Base-by-base conservation (phyloP, 2,797 vertebrate genomes). In the Anabacerthia variegaticeps region DNA sequence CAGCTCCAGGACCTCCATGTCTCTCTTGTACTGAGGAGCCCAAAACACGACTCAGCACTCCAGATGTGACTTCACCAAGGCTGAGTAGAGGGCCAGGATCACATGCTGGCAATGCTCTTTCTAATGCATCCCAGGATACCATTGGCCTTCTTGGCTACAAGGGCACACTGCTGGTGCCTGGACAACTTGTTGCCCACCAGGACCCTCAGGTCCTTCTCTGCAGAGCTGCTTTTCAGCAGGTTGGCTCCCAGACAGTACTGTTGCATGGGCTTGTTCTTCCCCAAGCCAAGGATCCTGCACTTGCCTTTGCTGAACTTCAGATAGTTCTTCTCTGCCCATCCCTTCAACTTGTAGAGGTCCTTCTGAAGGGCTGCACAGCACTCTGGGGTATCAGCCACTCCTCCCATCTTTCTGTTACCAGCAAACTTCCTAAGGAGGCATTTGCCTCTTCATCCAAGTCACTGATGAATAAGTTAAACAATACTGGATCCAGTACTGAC, bases 381-480 rank as follows among this genome's bases (percentile, higher is more conserved):
- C 37, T 6, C 44, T 24, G 20, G 37, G 10, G 5, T 37, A 58
- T 58, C 0, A 0, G 28, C 30, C 2, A 1, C 18, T 48, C 24
- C 63, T 34, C 28, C 28, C 54, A 54, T 12, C 5, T 41, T 67
- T 52, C 18, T 34, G 39, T 18, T 34, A 15, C 34, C 10, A 61
- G 26, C 8, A 13, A 46, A 48, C 5, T 46, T 74, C 24, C 12
- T 32, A 12, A 39, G 34, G 26, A 48, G 46, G 10, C 17, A 32
- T 46, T 19, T 74, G 32, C 10, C 12, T 23, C 12, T 67, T 26
- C 17, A 59, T 23, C 24, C 34, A 46, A 46, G 30, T 15, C 24
- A 30, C 3, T 34, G 39, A 41, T 48, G 30, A 23, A 9, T 27
- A 19, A 61, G 14, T 39, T 34, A 30, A 74, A 32, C 7, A 41